These are phyloP conservation scores for Catharus bicknelli DNA, from an alignment of 2,113 vertebrate genomes.

Conservation along the genomic window DNA sequence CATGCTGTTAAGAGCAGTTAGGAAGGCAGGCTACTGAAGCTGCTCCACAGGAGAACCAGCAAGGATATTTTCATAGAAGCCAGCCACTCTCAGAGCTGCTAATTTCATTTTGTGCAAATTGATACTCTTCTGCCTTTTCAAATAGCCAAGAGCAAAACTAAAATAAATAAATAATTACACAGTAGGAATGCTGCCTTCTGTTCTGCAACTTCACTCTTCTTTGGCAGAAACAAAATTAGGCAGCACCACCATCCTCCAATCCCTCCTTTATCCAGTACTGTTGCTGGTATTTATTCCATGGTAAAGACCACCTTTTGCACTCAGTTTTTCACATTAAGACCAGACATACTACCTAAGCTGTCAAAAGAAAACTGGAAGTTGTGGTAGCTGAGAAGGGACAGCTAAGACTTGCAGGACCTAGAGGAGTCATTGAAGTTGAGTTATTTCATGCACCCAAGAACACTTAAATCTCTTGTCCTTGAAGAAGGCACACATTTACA, in stretches of 20 bases:
- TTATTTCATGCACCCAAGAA: background rate
- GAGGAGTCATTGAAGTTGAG: fast-evolving
- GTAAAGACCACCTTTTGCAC: background rate
- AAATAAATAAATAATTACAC: background rate
- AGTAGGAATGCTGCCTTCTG: background rate
- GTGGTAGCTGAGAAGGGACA: background rate
- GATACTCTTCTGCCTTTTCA: background rate
- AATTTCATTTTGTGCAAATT: slow-evolving; percentile 41
- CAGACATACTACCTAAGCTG: background rate
- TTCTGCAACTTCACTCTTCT: background rate
- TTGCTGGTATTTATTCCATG: background rate
- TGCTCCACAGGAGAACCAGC: slow-evolving; percentile 43
- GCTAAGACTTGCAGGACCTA: background rate
- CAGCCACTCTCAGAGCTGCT: slow-evolving; percentile 11
- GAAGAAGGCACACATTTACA: background rate
- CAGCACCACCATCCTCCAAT: background rate
- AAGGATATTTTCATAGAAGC: background rate
- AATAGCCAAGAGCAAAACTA: background rate
- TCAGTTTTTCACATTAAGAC: background rate
- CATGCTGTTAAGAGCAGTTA: slow-evolving; percentile 48
- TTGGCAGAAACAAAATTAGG: background rate
- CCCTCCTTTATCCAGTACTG: background rate
- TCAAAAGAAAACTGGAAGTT: background rate
- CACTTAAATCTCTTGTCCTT: background rate
- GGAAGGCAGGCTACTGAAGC: slow-evolving; percentile 41